Evolutionary conservation across 2,888 invertebrate species (phyloP), one percentile per base, ranked within the genome.

Genomic region (Coleophora deauratella): DNA sequence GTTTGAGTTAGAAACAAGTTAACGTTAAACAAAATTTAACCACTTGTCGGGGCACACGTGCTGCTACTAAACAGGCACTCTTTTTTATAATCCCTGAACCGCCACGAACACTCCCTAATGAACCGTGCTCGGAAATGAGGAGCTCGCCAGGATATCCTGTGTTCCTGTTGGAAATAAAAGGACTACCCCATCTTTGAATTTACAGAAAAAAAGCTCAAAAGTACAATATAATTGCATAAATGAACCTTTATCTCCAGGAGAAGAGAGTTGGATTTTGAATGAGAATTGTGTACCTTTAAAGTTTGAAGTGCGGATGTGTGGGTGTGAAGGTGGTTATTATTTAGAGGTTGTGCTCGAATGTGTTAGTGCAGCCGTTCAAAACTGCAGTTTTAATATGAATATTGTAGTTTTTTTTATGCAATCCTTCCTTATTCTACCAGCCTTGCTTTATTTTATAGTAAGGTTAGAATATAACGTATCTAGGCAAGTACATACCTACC

Each of bases 101-200:
- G 3, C 21, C 21, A 52, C 61, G 58, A 60, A 52, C 69, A 57
- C 55, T 66, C 58, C 57, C 54, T 71, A 76, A 75, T 67, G 66
- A 77, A 72, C 69, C 72, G 69, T 71, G 69, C 62, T 74, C 68
- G 72, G 77, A 75, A 75, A 73, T 57, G 60, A 62, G 57, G 56
- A 42, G 42, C 44, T 58, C 58, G 60, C 57, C 77, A 79, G 80
- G 80, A 81, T 79, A 79, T 81, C 80, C 80, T 80, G 81, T 81
- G n/a, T n/a, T n/a, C n/a, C n/a, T n/a, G n/a, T 75, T 73, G 33
- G 41, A 42, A 62, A 73, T 35, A 77, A 72, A 80, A 77, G 73
- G 71, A 59, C 72, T 64, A 72, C 75, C 77, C 55, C 66, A 67
- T 76, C 72, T 72, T 67, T 62, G 47, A 51, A 48, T 38, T 41